These are phyloP conservation scores for Dicentrarchus labrax DNA, from an alignment of 2,113 vertebrate species.

Conservation along the genomic window DNA sequence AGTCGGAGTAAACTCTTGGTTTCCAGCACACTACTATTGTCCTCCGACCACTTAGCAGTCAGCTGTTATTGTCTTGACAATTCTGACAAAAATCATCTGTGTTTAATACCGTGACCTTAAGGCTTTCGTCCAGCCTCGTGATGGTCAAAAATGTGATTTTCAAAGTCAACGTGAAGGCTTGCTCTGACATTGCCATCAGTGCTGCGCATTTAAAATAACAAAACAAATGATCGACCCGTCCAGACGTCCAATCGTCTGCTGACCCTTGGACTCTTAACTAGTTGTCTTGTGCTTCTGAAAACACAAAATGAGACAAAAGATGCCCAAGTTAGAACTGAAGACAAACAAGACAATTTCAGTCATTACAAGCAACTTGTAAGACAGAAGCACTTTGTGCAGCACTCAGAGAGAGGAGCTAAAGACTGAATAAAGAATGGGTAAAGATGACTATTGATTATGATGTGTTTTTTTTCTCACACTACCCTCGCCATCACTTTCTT, in stretches of 20 bases:
- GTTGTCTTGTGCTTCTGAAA: background rate
- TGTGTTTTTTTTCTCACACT: slow-evolving; percentile 15
- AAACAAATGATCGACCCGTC: background rate
- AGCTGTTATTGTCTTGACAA: background rate
- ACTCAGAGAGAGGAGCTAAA: slow-evolving; percentile 11
- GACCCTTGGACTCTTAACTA: background rate
- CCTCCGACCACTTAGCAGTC: background rate
- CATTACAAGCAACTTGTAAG: background rate
- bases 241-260: background rate
- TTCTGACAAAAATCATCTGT: background rate
- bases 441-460: slow-evolving; percentile 52
- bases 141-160: background rate
- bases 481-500: slow-evolving; percentile 15
- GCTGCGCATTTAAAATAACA: background rate
- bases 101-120: background rate
- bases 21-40: no score
- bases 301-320: slow-evolving; percentile 13
- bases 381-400: slow-evolving; percentile 23
- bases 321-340: background rate
- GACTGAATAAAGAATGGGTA: slow-evolving; percentile 13
- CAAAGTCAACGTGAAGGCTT: background rate
- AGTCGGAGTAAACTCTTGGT: no score
- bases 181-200: background rate
- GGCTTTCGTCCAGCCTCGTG: background rate
- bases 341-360: background rate